A percentile compares a stretch with the other conserved stretches of the same genome.
Conservation (phyloP, 1,140 invertebrate genomes). For the Drosophila bocqueti region DNA sequence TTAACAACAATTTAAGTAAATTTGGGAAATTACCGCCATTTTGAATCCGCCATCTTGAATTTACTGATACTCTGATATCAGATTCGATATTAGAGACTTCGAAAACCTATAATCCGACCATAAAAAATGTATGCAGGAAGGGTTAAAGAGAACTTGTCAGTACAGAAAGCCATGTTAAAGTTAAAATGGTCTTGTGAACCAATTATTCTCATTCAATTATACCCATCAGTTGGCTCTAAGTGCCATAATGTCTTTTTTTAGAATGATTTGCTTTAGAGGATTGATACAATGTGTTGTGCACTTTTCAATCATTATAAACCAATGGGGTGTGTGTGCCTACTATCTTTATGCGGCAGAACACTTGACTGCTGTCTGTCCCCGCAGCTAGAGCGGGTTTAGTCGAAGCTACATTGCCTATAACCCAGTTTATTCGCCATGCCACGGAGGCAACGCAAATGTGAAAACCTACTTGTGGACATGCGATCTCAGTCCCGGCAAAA, state of each 20-base stretch:
- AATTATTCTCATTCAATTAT: not conserved
- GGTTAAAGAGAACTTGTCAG: not conserved
- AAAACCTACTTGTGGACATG: conserved; percentile 17
- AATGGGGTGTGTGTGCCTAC: not conserved
- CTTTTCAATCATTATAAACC: conserved; percentile 9
- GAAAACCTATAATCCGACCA: too few species aligned
- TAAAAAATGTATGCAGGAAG: too few species aligned
- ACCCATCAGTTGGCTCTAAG: not conserved
- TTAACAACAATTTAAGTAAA: too few species aligned
- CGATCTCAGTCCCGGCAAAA: conserved; percentile 33
- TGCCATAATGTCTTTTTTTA: not conserved
- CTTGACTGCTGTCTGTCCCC: conserved; percentile 13
- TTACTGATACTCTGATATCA: too few species aligned
- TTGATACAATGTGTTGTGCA: not conserved
- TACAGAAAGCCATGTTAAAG: too few species aligned
- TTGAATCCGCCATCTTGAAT: too few species aligned
- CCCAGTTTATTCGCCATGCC: conserved; percentile 35
- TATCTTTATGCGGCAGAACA: conserved; percentile 5
- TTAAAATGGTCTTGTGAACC: not conserved
- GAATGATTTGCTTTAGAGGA: not conserved
- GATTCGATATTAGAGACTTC: too few species aligned
- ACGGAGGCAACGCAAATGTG: conserved; percentile 10
- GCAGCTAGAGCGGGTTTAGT: conserved; percentile 2
- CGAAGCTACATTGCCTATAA: conserved; percentile 39
- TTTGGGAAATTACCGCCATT: too few species aligned